A percentile compares a stretch with the other conserved stretches of the same genome.
These are phyloP conservation scores for Simalia tracyae DNA, from an alignment of 2,797 vertebrate species.

Conservation along the genomic window DNA sequence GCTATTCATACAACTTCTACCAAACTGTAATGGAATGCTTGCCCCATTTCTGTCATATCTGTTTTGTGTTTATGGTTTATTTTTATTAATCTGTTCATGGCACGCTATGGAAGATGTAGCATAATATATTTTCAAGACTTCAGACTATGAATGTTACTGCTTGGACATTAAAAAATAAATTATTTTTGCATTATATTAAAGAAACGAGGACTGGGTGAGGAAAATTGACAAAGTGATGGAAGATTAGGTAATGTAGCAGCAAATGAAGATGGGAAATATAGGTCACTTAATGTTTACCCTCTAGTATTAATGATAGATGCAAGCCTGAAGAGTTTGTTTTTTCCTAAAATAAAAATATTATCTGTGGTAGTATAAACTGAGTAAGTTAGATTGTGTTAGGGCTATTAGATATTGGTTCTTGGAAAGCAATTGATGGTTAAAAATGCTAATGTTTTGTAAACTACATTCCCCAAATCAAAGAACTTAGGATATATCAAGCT, in stretches of 20 bases:
- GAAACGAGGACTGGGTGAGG: background rate
- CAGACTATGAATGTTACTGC: background rate
- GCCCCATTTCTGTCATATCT: conserved; percentile 47
- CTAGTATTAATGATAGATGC: conserved; percentile 3
- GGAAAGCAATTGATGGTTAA: background rate
- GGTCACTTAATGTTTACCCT: background rate
- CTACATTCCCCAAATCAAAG: background rate
- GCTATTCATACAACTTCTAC: background rate
- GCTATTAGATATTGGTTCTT: background rate
- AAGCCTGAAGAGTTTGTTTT: conserved; percentile 5
- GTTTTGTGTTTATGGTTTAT: conserved; percentile 27
- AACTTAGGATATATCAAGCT: background rate
- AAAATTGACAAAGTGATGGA: background rate
- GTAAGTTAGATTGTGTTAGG: background rate
- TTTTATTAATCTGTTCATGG: conserved; percentile 30
- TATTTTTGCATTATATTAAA: background rate
- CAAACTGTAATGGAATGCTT: conserved; percentile 30
- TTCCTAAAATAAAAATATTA: background rate
- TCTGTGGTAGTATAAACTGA: background rate
- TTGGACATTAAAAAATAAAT: rapidly evolving
- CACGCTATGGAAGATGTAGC: background rate
- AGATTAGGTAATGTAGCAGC: background rate
- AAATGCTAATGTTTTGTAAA: background rate
- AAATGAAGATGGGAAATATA: conserved; percentile 27
- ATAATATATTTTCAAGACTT: conserved; percentile 13